Percentiles rank a stretch among this genome's conserved stretches.
Evolutionary conservation across 1,140 invertebrate genomes (phyloP).

Genomic region (Sycophila sp.): DNA sequence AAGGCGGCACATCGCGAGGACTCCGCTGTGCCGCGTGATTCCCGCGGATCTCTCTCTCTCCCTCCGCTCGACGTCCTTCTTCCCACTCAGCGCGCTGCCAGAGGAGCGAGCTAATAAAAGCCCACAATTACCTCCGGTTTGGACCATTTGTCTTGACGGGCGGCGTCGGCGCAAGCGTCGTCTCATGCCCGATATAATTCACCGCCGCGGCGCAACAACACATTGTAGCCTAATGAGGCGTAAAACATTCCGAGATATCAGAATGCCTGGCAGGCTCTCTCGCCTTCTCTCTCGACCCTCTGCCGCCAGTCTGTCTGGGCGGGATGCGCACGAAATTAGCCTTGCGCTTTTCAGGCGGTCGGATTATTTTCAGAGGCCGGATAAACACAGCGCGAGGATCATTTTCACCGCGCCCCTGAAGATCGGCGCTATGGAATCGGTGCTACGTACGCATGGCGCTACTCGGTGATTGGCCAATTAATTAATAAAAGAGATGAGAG

Average conservation of each 20-base stretch:
- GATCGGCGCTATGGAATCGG: no score
- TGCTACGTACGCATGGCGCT: no score
- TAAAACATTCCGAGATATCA: constrained; percentile 65
- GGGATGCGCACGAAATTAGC: constrained; percentile 7
- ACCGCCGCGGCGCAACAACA: constrained; percentile 67
- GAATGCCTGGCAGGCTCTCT: constrained; percentile 53
- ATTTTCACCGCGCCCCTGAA: no score
- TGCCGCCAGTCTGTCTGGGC: neutral
- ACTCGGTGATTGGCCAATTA: no score
- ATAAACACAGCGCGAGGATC: no score
- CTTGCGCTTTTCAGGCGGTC: neutral
- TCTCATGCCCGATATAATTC: constrained; percentile 68
- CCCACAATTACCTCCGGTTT: constrained; percentile 66
- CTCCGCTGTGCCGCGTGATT: no score
- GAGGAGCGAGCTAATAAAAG: constrained; percentile 64
- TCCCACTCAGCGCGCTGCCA: constrained; percentile 44
- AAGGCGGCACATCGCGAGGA: no score
- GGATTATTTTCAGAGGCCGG: constrained; percentile 15
- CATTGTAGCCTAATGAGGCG: constrained; percentile 68
- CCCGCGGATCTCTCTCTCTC: no score
- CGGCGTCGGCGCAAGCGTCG: constrained; percentile 23
- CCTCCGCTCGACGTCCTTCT: constrained; percentile 34
- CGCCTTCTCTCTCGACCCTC: constrained; percentile 6
- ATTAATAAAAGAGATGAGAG: no score
- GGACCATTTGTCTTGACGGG: constrained; percentile 66